phyloP scores from a whole-genome alignment of 2,113 vertebrate species.

The Cygnus buccinator region DNA sequence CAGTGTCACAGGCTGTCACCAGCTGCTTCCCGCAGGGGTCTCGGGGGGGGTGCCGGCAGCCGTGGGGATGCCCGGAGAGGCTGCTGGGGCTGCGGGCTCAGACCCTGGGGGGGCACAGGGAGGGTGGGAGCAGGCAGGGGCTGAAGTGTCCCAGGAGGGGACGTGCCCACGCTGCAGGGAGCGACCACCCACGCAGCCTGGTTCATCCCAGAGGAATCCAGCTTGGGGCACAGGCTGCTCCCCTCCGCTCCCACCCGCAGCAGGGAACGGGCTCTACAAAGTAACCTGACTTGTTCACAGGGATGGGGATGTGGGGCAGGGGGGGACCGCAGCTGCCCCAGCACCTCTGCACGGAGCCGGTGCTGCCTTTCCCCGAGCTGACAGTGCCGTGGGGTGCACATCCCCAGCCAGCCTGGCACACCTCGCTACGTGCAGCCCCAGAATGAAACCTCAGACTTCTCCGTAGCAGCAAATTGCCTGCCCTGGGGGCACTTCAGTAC shows the following conservation, averaged over 20 bases:
- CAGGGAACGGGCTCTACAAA: background rate
- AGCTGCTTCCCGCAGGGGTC: background rate
- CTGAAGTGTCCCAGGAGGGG: background rate
- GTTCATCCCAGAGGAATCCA: background rate
- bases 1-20: background rate
- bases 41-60: background rate
- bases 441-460: background rate
- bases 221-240: background rate
- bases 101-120: background rate
- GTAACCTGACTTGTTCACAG: background rate
- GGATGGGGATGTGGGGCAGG: background rate
- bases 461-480: background rate
- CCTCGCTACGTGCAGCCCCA: accelerated
- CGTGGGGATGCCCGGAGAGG: background rate
- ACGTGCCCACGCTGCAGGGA: background rate
- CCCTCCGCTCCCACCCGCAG: background rate
- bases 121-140: background rate
- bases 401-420: background rate
- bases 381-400: background rate
- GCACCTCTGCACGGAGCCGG: background rate
- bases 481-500: background rate
- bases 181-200: background rate
- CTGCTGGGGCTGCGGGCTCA: background rate
- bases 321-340: background rate
- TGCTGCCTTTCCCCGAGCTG: background rate